Conservation (phyloP, 2,113 vertebrate genomes). For the Thryonomys swinderianus region DNA sequence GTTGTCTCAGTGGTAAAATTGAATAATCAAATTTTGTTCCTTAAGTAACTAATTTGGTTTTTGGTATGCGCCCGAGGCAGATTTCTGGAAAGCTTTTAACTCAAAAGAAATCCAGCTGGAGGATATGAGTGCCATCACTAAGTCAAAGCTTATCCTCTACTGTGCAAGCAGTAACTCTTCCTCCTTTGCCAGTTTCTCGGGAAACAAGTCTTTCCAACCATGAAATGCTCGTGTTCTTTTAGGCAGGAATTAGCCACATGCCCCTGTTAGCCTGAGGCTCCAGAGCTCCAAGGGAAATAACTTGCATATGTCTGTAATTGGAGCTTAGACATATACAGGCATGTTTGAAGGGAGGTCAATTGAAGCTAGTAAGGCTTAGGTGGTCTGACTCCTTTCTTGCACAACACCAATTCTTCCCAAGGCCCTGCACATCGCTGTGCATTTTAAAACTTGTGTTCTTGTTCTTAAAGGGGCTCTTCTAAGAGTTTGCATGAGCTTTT, state of each 20-base stretch:
- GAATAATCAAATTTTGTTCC: conserved; percentile 34
- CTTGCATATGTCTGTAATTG: conserved; percentile 54
- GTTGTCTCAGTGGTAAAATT: conserved; percentile 13
- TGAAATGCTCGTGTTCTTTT: conserved; percentile 37
- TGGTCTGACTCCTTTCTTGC: neutral
- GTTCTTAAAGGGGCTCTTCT: neutral
- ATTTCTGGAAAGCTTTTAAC: conserved; percentile 48
- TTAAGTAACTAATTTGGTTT: conserved; percentile 30
- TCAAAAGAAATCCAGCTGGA: conserved; percentile 25
- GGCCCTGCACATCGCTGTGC: neutral
- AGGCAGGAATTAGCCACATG: neutral
- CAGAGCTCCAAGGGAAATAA: conserved; percentile 51
- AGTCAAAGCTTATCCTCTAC: neutral
- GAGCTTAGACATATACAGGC: conserved; percentile 50
- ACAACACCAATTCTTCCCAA: conserved; percentile 39
- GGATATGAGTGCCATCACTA: neutral
- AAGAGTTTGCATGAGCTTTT: neutral
- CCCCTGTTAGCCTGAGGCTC: conserved; percentile 48
- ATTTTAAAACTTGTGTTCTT: neutral
- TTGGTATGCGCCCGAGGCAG: conserved; percentile 24
- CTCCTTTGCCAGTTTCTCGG: neutral
- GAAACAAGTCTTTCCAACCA: conserved; percentile 17
- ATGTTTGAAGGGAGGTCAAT: conserved; percentile 34
- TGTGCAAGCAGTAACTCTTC: neutral
- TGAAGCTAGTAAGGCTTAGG: conserved; percentile 43